Conservation (phyloP, 2,797 vertebrate genomes). For the Aselliscus stoliczkanus region DNA sequence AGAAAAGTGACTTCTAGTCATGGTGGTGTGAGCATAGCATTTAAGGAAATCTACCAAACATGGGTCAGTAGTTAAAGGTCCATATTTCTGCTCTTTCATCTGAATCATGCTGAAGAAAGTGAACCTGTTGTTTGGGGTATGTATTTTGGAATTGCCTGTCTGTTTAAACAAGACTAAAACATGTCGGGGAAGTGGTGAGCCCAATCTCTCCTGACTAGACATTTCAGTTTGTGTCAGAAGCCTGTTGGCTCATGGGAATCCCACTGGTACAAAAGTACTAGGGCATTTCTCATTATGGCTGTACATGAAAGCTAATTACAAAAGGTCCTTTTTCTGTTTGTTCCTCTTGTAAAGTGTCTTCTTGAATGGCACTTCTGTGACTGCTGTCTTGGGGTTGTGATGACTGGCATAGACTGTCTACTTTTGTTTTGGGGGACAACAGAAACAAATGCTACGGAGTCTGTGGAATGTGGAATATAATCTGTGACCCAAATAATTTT, state of each 20-base stretch:
- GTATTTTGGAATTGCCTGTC: slow-evolving; percentile 24
- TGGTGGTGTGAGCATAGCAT: background rate
- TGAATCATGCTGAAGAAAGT: slow-evolving; percentile 13
- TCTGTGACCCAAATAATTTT: slow-evolving; percentile 21
- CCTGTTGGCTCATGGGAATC: background rate
- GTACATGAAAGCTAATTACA: slow-evolving; percentile 23
- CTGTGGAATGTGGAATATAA: background rate
- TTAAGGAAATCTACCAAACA: background rate
- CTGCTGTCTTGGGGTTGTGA: background rate
- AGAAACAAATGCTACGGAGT: slow-evolving; percentile 33
- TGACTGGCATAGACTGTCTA: background rate
- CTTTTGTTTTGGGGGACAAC: background rate
- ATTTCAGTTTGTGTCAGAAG: slow-evolving; percentile 7
- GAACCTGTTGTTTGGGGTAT: background rate
- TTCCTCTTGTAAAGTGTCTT: slow-evolving; percentile 34
- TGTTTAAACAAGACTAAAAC: slow-evolving; percentile 41
- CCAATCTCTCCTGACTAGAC: background rate
- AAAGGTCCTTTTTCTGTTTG: slow-evolving; percentile 34
- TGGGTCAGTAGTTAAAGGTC: background rate
- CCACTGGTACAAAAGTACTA: background rate
- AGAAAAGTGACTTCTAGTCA: background rate
- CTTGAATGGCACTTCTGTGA: slow-evolving; percentile 22
- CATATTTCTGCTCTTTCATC: slow-evolving; percentile 1
- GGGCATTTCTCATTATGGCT: slow-evolving; percentile 26
- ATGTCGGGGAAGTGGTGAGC: background rate